Evolutionary conservation across 2,888 invertebrate species (phyloP).

Genomic region (Eumacrocentrus americanus): DNA sequence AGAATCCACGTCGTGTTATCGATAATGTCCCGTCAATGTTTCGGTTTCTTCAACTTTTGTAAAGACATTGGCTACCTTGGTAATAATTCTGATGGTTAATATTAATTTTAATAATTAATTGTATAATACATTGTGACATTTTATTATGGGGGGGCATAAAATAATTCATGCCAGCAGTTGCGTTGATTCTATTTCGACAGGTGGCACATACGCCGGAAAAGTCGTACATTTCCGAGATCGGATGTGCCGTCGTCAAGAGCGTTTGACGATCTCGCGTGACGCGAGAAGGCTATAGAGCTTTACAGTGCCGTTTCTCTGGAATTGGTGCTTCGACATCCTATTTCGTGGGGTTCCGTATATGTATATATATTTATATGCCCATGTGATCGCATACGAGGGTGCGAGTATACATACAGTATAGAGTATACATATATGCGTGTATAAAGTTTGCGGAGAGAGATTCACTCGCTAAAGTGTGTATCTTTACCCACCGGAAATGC

Average conservation of each 20-base stretch:
- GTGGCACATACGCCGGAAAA: slow-evolving; percentile 16
- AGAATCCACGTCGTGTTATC: too few species aligned
- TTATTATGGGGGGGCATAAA: too few species aligned
- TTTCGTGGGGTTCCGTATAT: slow-evolving; percentile 18
- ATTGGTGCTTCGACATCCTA: slow-evolving; percentile 14
- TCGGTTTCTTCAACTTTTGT: too few species aligned
- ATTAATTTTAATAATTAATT: too few species aligned
- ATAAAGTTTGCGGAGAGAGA: not conserved
- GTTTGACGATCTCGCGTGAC: slow-evolving; percentile 15
- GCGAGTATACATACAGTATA: not conserved
- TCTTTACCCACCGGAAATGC: slow-evolving; percentile 19
- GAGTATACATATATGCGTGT: not conserved
- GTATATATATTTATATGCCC: slow-evolving; percentile 13
- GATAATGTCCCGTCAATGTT: too few species aligned
- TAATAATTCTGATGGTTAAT: too few species aligned
- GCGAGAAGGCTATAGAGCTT: slow-evolving; percentile 16
- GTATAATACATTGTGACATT: too few species aligned
- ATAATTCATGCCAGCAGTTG: too few species aligned
- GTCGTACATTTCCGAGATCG: not conserved
- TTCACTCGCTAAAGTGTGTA: not conserved
- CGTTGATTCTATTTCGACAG: slow-evolving; percentile 21
- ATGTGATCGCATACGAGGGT: slow-evolving; percentile 10
- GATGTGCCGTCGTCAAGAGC: slow-evolving; percentile 5
- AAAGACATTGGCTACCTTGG: too few species aligned
- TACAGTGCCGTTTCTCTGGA: slow-evolving; percentile 29